Base-by-base conservation (phyloP, 2,113 vertebrate species). In the Oxygymnocypris stewartii region DNA sequence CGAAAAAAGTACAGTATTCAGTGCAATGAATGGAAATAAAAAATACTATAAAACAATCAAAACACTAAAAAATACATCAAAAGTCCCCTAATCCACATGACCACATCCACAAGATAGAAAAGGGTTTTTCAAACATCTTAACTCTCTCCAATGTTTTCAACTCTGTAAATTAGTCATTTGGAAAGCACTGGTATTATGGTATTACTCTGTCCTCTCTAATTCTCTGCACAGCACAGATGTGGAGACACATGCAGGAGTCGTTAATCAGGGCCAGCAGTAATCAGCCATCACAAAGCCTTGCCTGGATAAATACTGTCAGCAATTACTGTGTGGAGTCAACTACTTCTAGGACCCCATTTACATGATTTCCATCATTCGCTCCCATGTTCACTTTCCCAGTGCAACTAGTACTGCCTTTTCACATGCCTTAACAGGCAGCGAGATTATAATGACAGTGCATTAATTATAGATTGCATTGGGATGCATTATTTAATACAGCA, bases 401-500 rank as follows among this genome's bases (percentile, higher is more conserved):
- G 40, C 49, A 65, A 69, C 79, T 81, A 79, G 20, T 61, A 31
- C n/a, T 28, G 20, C 69, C 25, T 78, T 23, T 47, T 37, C 37
- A 40, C 44, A 23, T 51, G 57, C 31, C 20, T 76, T 59, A 78
- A 85, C 82, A 87, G 49, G 28, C 28, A 63, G 4, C 23, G 25
- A 75, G 59, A 77, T 40, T 28, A 85, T 57, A 83, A 63, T 84
- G 89, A 79, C 61, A 88, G 90, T 90, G 79, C 90, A 88, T 93
- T 91, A 92, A 93, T 94, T 94, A 94, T 92, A 92, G 88, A 93
- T 93, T 88, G 85, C 89, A 89, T 83, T 90, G 90, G 92, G 91
- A 92, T 93, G 91, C 90, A 92, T 90, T 94, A 95, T 93, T 90
- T 90, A 94, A 88, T 91, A 90, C 89, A 91, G 91, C 91, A 92